Base-by-base conservation (phyloP, 2,888 invertebrate genomes). In the Craniophora ligustri region DNA sequence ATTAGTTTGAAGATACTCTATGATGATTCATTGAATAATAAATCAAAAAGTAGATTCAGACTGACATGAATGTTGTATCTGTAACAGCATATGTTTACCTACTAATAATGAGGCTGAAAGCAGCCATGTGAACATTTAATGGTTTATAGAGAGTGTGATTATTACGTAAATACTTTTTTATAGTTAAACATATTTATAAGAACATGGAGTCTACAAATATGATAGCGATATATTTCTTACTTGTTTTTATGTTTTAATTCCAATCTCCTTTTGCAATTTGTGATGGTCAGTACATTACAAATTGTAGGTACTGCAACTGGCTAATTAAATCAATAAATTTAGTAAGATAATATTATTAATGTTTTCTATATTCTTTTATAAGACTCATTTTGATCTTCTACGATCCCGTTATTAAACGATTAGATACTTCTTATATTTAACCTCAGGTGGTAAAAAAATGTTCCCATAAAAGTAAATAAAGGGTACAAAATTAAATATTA, bases 21-120 rank as follows among this genome's bases (percentile, higher is more conserved):
- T 16, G 42, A 59, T 71, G 64, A 71, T 57, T 71, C 56, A 67
- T 42, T 40, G 46, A 65, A 64, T 59, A 60, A 67, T 71, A 64
- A 67, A 71, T 70, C 67, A 61, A 36, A 53, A 39, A 53, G 44
- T 36, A 56, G 42, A 45, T 54, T 61, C 51, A 38, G 44, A 65
- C 56, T 61, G 58, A 61, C 61, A 49, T 55, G 51, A 30, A 58
- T 49, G 40, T 45, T 50, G 41, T 50, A 53, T 45, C 45, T 49
- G 28, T 57, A 38, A 41, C 21, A 16, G 14, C 14, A 35, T 14
- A 6, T 61, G 35, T 67, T 55, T 53, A 42, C 39, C 49, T n/a
- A 42, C 28, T 46, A n/a, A n/a, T n/a, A n/a, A 53, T 59, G 49
- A 14, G 34, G 35, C 46, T 67, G 53, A 59, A 59, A 51, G 45